Percentiles rank a stretch among this genome's conserved stretches.
Conservation (phyloP, 2,888 invertebrate species). For the Sarcophaga variegata region DNA sequence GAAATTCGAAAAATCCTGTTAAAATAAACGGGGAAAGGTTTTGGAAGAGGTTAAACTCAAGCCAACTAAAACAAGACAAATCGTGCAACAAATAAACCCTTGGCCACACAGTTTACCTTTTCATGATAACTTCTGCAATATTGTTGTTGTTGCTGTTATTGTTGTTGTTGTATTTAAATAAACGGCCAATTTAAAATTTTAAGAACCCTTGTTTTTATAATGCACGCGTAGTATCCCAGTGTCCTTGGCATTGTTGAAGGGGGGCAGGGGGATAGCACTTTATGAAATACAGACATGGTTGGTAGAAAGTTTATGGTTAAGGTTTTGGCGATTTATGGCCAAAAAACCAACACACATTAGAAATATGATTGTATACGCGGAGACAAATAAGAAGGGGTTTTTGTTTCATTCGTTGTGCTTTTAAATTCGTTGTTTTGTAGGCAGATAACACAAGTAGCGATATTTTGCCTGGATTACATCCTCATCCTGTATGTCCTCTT, state of each 20-base stretch:
- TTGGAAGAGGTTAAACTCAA: background rate
- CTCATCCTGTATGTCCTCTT: background rate
- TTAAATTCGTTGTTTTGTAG: background rate
- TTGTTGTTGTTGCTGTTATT: background rate
- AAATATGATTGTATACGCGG: background rate
- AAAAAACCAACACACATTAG: background rate
- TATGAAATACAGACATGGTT: constrained; percentile 27
- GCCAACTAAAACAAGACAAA: background rate
- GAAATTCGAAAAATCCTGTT: background rate
- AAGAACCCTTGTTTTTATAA: background rate
- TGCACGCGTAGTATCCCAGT: background rate
- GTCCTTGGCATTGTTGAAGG: background rate
- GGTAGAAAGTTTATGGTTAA: constrained; percentile 41
- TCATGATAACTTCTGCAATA: background rate
- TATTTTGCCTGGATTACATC: constrained; percentile 8
- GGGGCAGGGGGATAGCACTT: background rate
- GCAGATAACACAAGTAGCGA: constrained; percentile 38
- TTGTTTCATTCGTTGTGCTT: background rate
- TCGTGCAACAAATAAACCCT: no score
- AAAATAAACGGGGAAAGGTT: background rate
- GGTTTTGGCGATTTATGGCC: constrained; percentile 50
- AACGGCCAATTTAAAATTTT: background rate
- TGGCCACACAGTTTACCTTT: no score
- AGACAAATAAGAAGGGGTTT: background rate
- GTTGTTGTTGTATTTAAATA: background rate